Evolutionary conservation across 2,797 vertebrate species (phyloP).

Genomic region (Pipistrellus kuhlii): DNA sequence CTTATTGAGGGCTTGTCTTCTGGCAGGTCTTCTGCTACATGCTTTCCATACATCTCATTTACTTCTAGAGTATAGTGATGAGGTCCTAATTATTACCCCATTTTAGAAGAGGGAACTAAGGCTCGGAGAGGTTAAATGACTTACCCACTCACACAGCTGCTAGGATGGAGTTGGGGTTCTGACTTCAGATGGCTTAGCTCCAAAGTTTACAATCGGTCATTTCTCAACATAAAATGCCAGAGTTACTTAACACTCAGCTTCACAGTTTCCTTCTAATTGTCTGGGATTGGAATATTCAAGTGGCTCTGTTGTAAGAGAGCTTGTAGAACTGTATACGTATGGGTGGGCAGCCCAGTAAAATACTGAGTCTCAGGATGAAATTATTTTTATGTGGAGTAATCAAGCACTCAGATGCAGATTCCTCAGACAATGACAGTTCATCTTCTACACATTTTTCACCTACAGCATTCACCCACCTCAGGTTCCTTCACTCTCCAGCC

Average conservation of each 20-base stretch:
- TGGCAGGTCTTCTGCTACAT: not conserved
- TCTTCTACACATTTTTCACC: rapidly evolving
- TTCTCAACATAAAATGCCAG: not conserved
- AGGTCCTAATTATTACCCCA: not conserved
- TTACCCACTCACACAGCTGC: not conserved
- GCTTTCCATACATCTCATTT: not conserved
- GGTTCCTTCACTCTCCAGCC: not conserved
- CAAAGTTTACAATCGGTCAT: not conserved
- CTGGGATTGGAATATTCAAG: not conserved
- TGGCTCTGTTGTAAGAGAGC: not conserved
- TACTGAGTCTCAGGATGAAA: not conserved
- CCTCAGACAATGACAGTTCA: not conserved
- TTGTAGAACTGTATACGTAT: not conserved
- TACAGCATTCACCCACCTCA: not conserved
- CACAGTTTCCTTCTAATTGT: not conserved
- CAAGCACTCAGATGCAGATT: not conserved
- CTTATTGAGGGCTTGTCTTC: not conserved
- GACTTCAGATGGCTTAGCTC: not conserved
- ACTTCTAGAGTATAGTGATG: not conserved
- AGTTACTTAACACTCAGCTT: not conserved
- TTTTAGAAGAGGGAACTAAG: constrained; percentile 8
- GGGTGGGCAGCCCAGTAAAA: not conserved
- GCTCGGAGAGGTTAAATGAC: not conserved
- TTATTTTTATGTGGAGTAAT: not conserved
- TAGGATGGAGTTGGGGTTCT: not conserved